phyloP scores from a whole-genome alignment of 2,888 invertebrate genomes.

The Ormyrus thymus region DNA sequence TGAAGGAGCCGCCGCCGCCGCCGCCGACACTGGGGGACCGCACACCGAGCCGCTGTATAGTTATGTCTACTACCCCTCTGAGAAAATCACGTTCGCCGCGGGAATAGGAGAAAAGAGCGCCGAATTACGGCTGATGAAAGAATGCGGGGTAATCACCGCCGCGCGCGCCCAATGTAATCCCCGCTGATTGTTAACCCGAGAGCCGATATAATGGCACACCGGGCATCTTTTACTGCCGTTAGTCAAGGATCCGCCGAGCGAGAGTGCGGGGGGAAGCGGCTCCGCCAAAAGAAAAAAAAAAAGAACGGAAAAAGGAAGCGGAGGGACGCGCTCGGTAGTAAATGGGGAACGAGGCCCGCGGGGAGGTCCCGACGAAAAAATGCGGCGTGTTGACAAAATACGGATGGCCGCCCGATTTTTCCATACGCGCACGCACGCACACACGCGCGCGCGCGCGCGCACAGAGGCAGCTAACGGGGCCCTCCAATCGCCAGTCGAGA shows the following conservation, averaged over 20 bases:
- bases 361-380: constrained; percentile 7
- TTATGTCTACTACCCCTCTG: constrained; percentile 23
- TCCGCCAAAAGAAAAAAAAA: no score
- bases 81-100: constrained; percentile 8
- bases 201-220: no score
- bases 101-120: background rate
- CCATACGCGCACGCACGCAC: background rate
- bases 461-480: no score
- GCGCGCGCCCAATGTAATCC: no score
- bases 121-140: constrained; percentile 3
- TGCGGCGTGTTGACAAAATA: constrained; percentile 45
- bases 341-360: background rate
- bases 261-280: no score
- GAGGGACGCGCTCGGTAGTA: background rate
- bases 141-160: no score
- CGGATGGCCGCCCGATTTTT: constrained; percentile 14
- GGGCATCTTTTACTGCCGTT: no score
- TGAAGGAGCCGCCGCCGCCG: background rate
- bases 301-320: no score
- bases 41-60: constrained; percentile 25
- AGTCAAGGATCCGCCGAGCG: no score
- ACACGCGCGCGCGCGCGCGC: no score
- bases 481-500: no score
- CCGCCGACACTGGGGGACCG: constrained; percentile 21
- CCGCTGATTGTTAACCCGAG: no score